Evolutionary conservation across 2,113 vertebrate genomes (phyloP), one percentile per base, ranked within the genome.

Genomic region (Papio anubis): DNA sequence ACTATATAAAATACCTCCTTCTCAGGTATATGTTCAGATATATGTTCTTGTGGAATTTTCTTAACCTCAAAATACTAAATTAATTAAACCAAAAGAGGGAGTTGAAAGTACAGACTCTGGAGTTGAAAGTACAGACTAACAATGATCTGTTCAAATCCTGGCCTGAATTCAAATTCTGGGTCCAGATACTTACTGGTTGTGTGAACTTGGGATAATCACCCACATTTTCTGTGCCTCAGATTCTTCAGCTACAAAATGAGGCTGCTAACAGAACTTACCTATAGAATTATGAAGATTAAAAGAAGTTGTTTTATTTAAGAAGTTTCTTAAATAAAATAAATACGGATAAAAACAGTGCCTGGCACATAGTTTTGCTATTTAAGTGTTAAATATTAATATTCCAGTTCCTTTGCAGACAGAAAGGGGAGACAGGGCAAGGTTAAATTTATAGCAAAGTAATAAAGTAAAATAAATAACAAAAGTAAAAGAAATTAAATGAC

Each of bases 231-330:
- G 45, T 91, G 64, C 48, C n/a, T 88, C 82, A 66, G 45, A 57
- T 14, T 76, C 50, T 93, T 95, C 20, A 88, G 57, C 72, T 96
- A 93, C 52, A 88, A 93, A 84, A 79, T 21, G n/a, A 40, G 35
- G 30, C 32, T 40, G 88, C 35, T 14, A 72, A 45, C 0, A 80
- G 8, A 21, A 79, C 27, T 84, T 87, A 85, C 8, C 21, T 92
- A 45, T 3, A 18, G 55, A 17, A 2, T 10, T 93, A 82, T 32
- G 32, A 92, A 85, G 9, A 85, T 82, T 73, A 55, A 55, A 55
- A 55, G 52, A 20, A 55, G 52, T 55, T 55, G 18, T 55, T 20
- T 55, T 55, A 20, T 55, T 55, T 55, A 55, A 55, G 52, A 55
- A 55, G 18, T 55, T 55, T 55, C 52, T 55, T 55, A 92, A 59